Evolutionary conservation across 2,797 vertebrate genomes (phyloP), one percentile per base, ranked within the genome.

Genomic region (Serranus cabrilla): DNA sequence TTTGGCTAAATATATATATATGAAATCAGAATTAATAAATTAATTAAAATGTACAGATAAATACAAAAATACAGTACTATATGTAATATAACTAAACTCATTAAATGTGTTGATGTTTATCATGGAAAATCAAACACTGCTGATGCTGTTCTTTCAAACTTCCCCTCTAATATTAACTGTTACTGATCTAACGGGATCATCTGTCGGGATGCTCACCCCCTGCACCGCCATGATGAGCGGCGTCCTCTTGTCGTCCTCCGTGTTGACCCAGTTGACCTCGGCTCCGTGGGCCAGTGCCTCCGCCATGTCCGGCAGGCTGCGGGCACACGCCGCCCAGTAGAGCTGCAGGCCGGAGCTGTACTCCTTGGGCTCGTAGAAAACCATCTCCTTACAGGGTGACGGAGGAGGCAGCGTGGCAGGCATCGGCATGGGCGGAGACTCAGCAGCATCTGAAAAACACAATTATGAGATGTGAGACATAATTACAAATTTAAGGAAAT

Each of bases 161-260:
- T n/a, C n/a, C n/a, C n/a, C 27, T 27, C 3, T 27, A 27, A 27
- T 27, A 27, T 3, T 27, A 27, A 27, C 4, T 40, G 6, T 12
- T 11, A 25, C 31, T n/a, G 11, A 25, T n/a, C 20, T 64, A 49
- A 34, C 14, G 25, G 57, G n/a, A 11, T 23, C 7, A 37, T n/a
- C 18, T 34, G 55, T 0, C 5, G 39, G 5, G 11, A 45, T 1
- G 58, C 96, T 90, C 90, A 99, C 98, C 96, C 98, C 98, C 74
- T 95, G 94, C 55, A 99, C 98, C 0, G 98, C 98, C 95, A 99
- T 98, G 85, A 99, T 98, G 9, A 99, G 96, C 0, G 98, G 97
- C 0, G 98, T 99, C 80, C 94, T 94, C 91, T 97, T 96, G 71
- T 96, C 95, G 42, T 98, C 96, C 42, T 97, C 96, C 0, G 85